Base-by-base conservation (phyloP, 2,888 invertebrate species). In the Entomobrya proxima region DNA sequence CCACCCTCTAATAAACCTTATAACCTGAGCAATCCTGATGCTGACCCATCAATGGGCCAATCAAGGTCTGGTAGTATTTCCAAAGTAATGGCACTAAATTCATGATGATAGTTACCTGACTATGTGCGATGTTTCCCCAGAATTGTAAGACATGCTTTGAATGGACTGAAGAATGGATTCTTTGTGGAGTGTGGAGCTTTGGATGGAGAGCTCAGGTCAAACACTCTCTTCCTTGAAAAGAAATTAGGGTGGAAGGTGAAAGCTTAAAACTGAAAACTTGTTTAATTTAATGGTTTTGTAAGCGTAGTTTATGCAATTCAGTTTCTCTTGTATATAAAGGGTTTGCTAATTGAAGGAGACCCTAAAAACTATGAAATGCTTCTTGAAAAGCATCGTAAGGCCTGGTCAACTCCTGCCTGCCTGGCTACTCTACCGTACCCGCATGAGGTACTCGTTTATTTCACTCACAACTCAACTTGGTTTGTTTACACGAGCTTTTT, bases 141-240 rank as follows among this genome's bases (percentile, higher is more conserved):
- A 69, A 74, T 89, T 61, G 88, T 89, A 5, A 7, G 84, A 55
- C 86, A 87, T 86, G 87, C 87, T 24, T 76, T 89, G 11, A 87
- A 88, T 78, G 85, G 86, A 21, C 69, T 83, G 37, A 82, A 50
- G 52, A 76, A 79, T 27, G 87, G 87, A 11, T 93, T 93, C 90
- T 94, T 93, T 90, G 91, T 94, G 32, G 93, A 93, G 90, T 93
- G 93, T 87, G 93, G 93, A 15, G 93, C 93, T 11, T 91, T 93
- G 84, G 93, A 93, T 89, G 93, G 93, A 0, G 93, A 93, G 89
- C 92, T 92, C 1, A 91, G 93, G 27, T 93, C 93, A 50, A 93
- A 93, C 90, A 93, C 93, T 0, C 91, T 93, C 15, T 92, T 91
- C 85, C 91, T 93, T 76, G 93, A 93, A 90, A 91, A 92, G 72